These are phyloP conservation scores for Anoplius nigerrimus DNA, from an alignment of 2,888 invertebrate species.

Conservation along the genomic window DNA sequence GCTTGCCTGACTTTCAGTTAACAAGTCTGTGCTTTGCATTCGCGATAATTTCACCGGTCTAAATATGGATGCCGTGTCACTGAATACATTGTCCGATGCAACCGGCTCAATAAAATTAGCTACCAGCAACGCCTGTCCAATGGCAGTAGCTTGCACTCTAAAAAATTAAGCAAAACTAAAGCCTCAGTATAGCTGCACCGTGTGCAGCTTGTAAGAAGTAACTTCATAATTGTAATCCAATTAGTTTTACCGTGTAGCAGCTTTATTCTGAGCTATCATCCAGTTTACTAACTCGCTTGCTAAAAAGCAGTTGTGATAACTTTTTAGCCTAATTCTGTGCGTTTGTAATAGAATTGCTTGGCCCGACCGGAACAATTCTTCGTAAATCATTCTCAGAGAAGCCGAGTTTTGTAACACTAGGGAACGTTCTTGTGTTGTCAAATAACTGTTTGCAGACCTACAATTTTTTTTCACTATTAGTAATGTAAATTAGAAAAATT, in stretches of 20 bases:
- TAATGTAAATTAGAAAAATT: background rate
- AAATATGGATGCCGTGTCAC: conserved; percentile 76
- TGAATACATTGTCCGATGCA: conserved; percentile 71
- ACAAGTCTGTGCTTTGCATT: conserved; percentile 69
- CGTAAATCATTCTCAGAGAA: conserved; percentile 80
- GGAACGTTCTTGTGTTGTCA: conserved; percentile 77
- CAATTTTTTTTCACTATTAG: background rate
- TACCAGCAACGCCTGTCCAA: conserved; percentile 87
- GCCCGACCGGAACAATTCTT: conserved; percentile 78
- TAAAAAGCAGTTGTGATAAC: conserved; percentile 85
- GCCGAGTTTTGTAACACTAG: conserved; percentile 78
- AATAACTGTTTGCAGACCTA: conserved; percentile 73
- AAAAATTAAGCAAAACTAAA: conserved; percentile 33
- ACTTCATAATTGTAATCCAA: background rate
- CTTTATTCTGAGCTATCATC: conserved; percentile 86
- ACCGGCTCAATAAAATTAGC: conserved; percentile 85
- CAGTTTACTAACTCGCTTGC: conserved; percentile 90
- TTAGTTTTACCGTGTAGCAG: conserved; percentile 81
- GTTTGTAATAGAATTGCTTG: conserved; percentile 79
- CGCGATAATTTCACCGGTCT: conserved; percentile 72
- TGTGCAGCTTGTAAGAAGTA: background rate
- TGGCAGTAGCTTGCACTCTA: conserved; percentile 85
- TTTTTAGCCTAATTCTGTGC: conserved; percentile 83
- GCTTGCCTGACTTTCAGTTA: conserved; percentile 73
- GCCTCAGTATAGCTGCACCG: background rate